These are phyloP conservation scores for Eilema griseolum DNA, from an alignment of 2,888 invertebrate species.

Conservation along the genomic window DNA sequence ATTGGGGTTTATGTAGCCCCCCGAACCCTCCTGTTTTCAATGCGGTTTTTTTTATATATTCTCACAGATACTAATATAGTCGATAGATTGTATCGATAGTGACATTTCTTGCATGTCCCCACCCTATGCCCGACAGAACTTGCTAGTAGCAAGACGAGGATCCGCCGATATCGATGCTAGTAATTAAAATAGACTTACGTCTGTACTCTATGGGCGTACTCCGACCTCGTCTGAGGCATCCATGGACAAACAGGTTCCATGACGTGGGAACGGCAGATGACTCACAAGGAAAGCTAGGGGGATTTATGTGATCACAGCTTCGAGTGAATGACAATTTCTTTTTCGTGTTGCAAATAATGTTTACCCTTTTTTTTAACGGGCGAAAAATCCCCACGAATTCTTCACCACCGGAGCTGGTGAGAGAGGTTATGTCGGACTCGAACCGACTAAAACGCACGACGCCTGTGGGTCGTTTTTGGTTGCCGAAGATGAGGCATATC, in stretches of 20 bases:
- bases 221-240: slow-evolving; percentile 32
- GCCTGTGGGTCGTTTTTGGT: too few species aligned
- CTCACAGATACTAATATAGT: not conserved
- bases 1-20: too few species aligned
- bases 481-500: too few species aligned
- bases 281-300: not conserved
- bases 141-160: slow-evolving; percentile 85
- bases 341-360: too few species aligned
- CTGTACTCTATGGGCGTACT: slow-evolving; percentile 47
- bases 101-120: slow-evolving; percentile 55
- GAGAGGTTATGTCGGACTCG: too few species aligned
- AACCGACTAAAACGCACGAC: too few species aligned
- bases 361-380: too few species aligned
- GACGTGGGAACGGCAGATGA: slow-evolving; percentile 18
- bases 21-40: too few species aligned
- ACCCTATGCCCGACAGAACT: slow-evolving; percentile 74
- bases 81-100: slow-evolving; percentile 52
- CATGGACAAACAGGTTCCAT: slow-evolving; percentile 28
- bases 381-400: too few species aligned
- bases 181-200: slow-evolving; percentile 86
- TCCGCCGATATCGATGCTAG: slow-evolving; percentile 84
- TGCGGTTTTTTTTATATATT: too few species aligned
- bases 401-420: too few species aligned
- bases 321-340: not conserved
- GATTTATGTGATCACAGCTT: not conserved